Evolutionary conservation across 1,140 invertebrate genomes (phyloP), one percentile per base, ranked within the genome.

Genomic region (Diachasmimorpha longicaudata): DNA sequence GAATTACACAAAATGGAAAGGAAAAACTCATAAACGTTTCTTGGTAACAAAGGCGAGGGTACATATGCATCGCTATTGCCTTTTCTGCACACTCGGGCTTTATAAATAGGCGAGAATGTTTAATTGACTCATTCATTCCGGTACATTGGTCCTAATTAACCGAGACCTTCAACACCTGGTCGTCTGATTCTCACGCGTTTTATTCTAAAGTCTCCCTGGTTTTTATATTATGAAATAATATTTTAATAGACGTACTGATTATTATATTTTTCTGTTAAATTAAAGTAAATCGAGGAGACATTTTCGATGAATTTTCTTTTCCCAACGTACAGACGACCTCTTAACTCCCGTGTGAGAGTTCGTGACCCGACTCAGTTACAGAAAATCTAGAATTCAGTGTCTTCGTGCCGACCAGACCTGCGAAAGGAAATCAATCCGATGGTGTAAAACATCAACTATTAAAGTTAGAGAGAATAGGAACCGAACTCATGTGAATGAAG

Each of bases 81-180:
- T 31, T 5, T 25, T 66, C 21, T 31, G 1, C 3, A 66, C 23
- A 14, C 13, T 1, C 31, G 16, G 21, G 23, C 9, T 58, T 19
- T n/a, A 16, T 25, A 31, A 23, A 42, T 19, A 13, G 48, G 4
- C 63, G 36, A 75, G 76, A 67, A 23, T 74, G 78, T 84, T 84
- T 85, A 86, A 87, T 87, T 87, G 87, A 87, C 85, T 87, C 86
- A 87, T 87, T 87, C 85, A 87, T 86, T 84, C 80, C 81, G 77
- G 74, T 80, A 76, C 79, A 77, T 82, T 79, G 77, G 71, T 72
- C 82, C 85, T 87, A 87, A 87, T 87, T 87, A 87, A 87, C 87
- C 84, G 84, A 80, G 85, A 86, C 85, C 82, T 83, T 81, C 86
- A 87, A 87, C 85, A 87, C 86, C 86, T 87, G 79, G 70, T 69